Evolutionary conservation across 2,797 vertebrate genomes (phyloP).

Genomic region (Ciconia nigra): DNA sequence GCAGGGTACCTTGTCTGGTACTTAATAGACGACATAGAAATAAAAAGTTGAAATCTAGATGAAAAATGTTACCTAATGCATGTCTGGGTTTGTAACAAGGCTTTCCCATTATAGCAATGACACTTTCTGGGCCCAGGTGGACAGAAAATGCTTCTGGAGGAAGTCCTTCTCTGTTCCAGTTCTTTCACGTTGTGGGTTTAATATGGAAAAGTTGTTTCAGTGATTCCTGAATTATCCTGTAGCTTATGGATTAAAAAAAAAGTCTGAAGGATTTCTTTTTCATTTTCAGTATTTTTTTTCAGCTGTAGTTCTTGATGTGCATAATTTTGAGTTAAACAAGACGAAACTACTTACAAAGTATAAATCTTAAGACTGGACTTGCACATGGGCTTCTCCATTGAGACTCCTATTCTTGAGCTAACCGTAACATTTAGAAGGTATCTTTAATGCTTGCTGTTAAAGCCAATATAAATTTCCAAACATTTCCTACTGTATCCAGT

Average conservation of each 20-base stretch:
- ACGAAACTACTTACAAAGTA: not conserved
- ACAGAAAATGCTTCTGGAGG: not conserved
- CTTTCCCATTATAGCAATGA: not conserved
- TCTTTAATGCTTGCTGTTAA: not conserved
- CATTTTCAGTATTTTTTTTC: not conserved
- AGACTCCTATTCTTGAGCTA: not conserved
- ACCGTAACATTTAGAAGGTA: not conserved
- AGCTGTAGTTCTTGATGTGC: not conserved
- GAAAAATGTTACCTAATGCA: not conserved
- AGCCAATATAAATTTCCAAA: not conserved
- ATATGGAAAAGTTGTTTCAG: not conserved
- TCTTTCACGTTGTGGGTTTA: not conserved
- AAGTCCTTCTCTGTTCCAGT: not conserved
- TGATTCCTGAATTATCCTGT: not conserved
- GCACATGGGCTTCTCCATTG: not conserved
- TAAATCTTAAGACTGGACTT: not conserved
- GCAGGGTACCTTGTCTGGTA: not conserved
- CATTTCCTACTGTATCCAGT: not conserved
- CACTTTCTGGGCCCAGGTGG: not conserved
- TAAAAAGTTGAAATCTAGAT: not conserved
- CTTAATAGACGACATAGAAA: not conserved
- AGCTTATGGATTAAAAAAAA: not conserved
- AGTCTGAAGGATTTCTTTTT: not conserved
- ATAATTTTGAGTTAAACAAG: not conserved
- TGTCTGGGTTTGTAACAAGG: not conserved